Evolutionary conservation across 2,797 vertebrate genomes (phyloP).

Genomic region (Neopelma chrysocephalum): DNA sequence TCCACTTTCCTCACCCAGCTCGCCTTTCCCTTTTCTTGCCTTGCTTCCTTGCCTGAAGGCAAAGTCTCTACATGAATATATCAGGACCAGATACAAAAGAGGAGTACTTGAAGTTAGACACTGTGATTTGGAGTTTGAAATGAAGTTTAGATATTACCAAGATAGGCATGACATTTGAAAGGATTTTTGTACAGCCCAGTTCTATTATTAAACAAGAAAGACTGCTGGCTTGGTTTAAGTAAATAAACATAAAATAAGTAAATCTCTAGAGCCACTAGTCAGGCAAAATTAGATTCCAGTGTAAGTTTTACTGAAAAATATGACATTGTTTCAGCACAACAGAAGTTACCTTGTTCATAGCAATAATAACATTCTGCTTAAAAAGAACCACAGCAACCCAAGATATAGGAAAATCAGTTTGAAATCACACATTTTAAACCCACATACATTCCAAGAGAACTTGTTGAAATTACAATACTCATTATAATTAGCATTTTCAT

Average conservation of each 20-base stretch:
- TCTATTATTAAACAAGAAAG: background rate
- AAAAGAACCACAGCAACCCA: background rate
- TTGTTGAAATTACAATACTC: background rate
- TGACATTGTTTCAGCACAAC: background rate
- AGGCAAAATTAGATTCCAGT: background rate
- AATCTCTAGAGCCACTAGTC: background rate
- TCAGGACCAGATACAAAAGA: background rate
- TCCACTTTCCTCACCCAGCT: fast-evolving
- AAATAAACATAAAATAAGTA: background rate
- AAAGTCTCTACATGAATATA: background rate
- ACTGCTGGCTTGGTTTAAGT: background rate
- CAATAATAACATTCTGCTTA: background rate
- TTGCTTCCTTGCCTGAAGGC: background rate
- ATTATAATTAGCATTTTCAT: background rate
- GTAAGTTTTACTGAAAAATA: background rate
- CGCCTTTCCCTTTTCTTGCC: background rate
- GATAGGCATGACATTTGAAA: background rate
- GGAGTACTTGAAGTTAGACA: background rate
- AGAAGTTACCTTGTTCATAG: background rate
- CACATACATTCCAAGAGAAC: background rate
- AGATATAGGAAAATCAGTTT: background rate
- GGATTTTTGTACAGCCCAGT: background rate
- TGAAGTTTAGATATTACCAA: background rate
- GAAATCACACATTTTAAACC: background rate
- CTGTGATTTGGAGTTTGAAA: background rate